Evolutionary conservation across 2,797 vertebrate genomes (phyloP), one percentile per base, ranked within the genome.

Genomic region (Gallinago stenura): DNA sequence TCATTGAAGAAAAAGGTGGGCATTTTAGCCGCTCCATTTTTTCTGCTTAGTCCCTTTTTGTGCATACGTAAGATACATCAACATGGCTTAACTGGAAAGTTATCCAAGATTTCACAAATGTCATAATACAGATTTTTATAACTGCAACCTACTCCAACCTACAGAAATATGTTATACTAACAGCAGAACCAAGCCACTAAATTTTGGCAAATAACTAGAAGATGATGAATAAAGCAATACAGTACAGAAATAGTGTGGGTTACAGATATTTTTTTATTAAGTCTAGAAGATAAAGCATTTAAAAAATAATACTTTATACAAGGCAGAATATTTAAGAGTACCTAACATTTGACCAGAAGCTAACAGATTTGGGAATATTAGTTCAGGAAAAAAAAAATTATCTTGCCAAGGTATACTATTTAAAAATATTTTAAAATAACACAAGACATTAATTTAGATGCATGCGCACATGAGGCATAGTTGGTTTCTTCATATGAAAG

Each of bases 81-180:
- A 56, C 71, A 76, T 68, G 75, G 93, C 90, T 97, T 80, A 66
- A 93, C 77, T 77, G 73, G 35, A 93, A 89, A 96, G 91, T 86
- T 93, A 95, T 91, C 94, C 90, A 95, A 96, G 87, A 93, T 94
- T 95, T 97, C 92, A 94, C 82, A 95, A 85, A 91, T 96, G 92
- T 87, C 94, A 94, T 83, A 97, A 97, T 97, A 94, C 88, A 90
- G 83, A 95, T 96, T 96, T 96, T 96, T 96, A 87, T 96, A 97
- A 86, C 73, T 83, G 65, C 86, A 91, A 41, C 89, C 85, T 92
- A 96, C 95, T 94, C 92, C 93, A 94, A 77, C 95, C 92, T 97
- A 97, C 95, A 97, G 96, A 97, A 97, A 97, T 97, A 96, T 93
- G 95, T 94, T 90, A 91, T 70, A 81, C 90, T 89, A 85, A 83